Percentiles rank a stretch among this genome's conserved stretches.
These are phyloP conservation scores for Megathymus violae DNA, from an alignment of 1,140 invertebrate species.

Conservation along the genomic window DNA sequence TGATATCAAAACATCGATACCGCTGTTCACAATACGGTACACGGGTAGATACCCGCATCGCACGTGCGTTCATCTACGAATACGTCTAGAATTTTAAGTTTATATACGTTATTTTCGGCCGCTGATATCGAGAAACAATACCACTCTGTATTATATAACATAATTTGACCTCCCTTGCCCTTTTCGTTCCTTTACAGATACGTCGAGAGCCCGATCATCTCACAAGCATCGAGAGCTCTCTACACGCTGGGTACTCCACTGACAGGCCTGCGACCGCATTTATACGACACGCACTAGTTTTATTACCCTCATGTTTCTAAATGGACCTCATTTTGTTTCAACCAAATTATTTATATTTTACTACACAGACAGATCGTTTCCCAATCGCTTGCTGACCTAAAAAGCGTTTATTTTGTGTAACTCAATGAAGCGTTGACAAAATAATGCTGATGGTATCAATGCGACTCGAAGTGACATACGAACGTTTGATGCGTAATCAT, in stretches of 20 bases:
- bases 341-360: conserved; percentile 83
- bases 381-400: conserved; percentile 80
- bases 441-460: conserved; percentile 67
- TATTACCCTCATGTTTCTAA: conserved; percentile 84
- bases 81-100: conserved; percentile 79
- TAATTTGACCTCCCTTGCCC: conserved; percentile 49
- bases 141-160: conserved; percentile 47
- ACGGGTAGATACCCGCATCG: conserved; percentile 63
- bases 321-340: conserved; percentile 81
- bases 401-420: conserved; percentile 73
- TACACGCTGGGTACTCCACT: conserved; percentile 43
- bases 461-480: conserved; percentile 31
- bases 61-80: conserved; percentile 71
- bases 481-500: conserved; percentile 29
- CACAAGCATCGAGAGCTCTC: conserved; percentile 38
- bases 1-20: conserved; percentile 63
- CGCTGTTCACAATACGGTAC: conserved; percentile 46
- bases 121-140: conserved; percentile 61
- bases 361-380: conserved; percentile 80
- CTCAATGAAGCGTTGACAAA: conserved; percentile 74
- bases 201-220: conserved; percentile 34
- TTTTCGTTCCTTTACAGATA: conserved; percentile 38
- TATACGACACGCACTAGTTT: conserved; percentile 81
- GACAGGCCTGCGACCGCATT: conserved; percentile 68
- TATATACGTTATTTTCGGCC: conserved; percentile 59